phyloP scores from a whole-genome alignment of 2,888 invertebrate species.

The Chrysotoxum bicinctum region DNA sequence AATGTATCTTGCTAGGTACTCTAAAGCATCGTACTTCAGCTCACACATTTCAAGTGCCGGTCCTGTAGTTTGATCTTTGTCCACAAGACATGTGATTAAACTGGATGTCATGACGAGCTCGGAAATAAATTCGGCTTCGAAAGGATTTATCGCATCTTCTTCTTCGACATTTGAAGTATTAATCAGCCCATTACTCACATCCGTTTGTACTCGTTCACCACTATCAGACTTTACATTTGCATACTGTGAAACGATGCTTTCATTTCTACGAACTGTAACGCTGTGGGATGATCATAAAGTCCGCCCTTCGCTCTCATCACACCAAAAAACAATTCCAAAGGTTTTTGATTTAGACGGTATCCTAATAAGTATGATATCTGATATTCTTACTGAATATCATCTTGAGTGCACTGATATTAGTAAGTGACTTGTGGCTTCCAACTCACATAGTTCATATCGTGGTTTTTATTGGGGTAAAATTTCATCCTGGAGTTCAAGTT shows the following conservation, averaged over 20 bases:
- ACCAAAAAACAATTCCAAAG: background rate
- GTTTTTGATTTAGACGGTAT: background rate
- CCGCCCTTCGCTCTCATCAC: background rate
- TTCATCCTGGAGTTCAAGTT: conserved; percentile 57
- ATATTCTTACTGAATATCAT: background rate
- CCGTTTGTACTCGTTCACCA: no score
- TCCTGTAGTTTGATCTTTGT: no score
- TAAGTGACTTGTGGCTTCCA: conserved; percentile 61
- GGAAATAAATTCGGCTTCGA: no score
- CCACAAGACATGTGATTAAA: no score
- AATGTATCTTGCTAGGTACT: conserved; percentile 74
- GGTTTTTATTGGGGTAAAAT: conserved; percentile 71
- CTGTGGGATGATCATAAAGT: background rate
- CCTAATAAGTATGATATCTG: background rate
- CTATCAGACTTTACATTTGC: background rate
- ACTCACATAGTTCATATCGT: conserved; percentile 60
- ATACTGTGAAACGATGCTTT: background rate
- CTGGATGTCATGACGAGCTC: no score
- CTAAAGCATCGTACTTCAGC: conserved; percentile 70
- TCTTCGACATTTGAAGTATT: no score
- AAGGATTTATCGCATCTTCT: no score
- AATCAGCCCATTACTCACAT: no score
- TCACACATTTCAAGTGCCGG: conserved; percentile 30
- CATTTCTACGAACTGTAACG: background rate
- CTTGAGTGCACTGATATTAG: conserved; percentile 56